These are phyloP conservation scores for Drosophila repleta DNA, from an alignment of 1,140 invertebrate species.

Conservation along the genomic window DNA sequence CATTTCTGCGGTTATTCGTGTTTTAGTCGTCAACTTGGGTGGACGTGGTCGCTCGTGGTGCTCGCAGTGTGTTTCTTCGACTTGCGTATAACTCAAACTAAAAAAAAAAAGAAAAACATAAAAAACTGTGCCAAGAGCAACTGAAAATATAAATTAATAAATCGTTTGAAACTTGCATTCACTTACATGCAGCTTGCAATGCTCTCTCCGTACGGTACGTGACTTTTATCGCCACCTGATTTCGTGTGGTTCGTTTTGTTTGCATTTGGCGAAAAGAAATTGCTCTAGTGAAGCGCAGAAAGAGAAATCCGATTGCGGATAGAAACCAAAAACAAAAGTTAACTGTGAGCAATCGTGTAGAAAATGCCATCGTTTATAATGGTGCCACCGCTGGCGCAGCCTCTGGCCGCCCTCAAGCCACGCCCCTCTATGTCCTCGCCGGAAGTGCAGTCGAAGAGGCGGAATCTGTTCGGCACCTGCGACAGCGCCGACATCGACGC, in stretches of 20 bases:
- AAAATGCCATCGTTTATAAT: conserved; percentile 21
- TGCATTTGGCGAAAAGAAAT: conserved; percentile 30
- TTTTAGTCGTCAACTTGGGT: background rate
- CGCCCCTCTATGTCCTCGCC: background rate
- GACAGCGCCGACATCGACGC: conserved; percentile 21
- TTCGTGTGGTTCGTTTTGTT: conserved; percentile 34
- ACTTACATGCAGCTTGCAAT: conserved; percentile 52
- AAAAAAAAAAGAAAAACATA: conserved; percentile 12
- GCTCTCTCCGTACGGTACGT: conserved; percentile 52
- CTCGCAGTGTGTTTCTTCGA: background rate
- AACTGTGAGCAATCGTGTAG: conserved; percentile 1
- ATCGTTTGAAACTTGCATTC: conserved; percentile 14
- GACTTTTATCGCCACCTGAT: conserved; percentile 42
- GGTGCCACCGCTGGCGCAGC: conserved; percentile 1
- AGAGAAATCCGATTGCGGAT: conserved; percentile 9
- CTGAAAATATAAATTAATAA: conserved; percentile 1
- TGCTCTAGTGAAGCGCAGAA: conserved; percentile 60
- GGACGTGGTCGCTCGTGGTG: conserved; percentile 3
- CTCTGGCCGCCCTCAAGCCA: background rate
- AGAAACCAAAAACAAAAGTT: conserved; percentile 8
- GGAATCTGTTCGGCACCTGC: conserved; percentile 49
- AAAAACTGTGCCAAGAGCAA: conserved; percentile 28
- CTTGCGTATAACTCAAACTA: background rate
- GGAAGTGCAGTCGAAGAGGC: background rate
- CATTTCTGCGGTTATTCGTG: background rate